A percentile compares a stretch with the other conserved stretches of the same genome.
phyloP scores from a whole-genome alignment of 2,113 vertebrate genomes.

The Tetrax tetrax region DNA sequence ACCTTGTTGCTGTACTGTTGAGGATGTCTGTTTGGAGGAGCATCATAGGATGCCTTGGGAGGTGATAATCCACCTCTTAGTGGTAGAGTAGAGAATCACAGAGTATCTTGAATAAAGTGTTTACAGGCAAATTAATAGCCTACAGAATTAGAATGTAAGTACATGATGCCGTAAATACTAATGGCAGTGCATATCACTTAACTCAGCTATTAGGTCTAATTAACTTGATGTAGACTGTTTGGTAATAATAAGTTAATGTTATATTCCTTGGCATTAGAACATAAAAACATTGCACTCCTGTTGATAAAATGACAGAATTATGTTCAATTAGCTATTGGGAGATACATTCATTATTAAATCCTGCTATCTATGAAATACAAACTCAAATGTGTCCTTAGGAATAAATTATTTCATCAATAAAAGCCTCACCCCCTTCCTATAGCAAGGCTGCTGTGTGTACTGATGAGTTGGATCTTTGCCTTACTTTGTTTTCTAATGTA shows the following conservation, averaged over 20 bases:
- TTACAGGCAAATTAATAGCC: background rate
- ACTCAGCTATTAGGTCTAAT: constrained; percentile 18
- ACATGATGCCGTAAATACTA: background rate
- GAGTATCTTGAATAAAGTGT: background rate
- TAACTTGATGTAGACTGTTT: background rate
- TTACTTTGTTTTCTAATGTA: background rate
- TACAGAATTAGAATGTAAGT: background rate
- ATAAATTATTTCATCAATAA: constrained; percentile 1
- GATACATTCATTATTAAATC: background rate
- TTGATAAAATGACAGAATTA: constrained; percentile 16
- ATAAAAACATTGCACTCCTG: background rate
- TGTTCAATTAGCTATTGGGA: background rate
- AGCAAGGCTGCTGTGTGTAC: background rate
- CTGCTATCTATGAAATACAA: background rate
- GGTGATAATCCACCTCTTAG: background rate
- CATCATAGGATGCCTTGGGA: background rate
- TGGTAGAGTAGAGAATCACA: background rate
- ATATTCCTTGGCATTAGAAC: background rate
- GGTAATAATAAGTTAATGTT: background rate
- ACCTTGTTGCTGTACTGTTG: background rate
- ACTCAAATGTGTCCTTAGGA: background rate
- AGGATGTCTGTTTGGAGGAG: background rate
- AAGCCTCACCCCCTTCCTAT: background rate
- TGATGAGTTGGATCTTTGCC: background rate
- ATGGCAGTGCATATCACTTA: background rate